phyloP scores from a whole-genome alignment of 2,797 vertebrate genomes.

The Stomatorhinus walkeri region DNA sequence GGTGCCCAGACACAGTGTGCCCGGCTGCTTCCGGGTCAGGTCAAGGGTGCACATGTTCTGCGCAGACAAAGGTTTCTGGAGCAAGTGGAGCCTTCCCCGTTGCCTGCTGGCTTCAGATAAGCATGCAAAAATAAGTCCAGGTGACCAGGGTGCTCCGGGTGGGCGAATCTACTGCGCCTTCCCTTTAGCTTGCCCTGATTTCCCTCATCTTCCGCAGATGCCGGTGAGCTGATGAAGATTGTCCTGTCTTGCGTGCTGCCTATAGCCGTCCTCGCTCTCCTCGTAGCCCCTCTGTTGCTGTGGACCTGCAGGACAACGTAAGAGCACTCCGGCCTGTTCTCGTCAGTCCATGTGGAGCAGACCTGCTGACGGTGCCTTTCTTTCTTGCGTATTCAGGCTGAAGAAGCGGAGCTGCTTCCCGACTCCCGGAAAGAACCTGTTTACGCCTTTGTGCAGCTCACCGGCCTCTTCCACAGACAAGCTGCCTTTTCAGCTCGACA shows the following conservation, averaged over 20 bases:
- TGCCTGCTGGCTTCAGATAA: conserved; percentile 46
- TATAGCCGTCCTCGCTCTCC: background rate
- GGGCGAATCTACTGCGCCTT: background rate
- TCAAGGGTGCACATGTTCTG: conserved; percentile 55
- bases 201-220: background rate
- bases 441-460: background rate
- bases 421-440: background rate
- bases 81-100: conserved; percentile 52
- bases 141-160: background rate
- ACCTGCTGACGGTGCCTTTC: background rate
- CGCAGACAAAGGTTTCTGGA: conserved; percentile 52
- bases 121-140: background rate
- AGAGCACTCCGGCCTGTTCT: background rate
- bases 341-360: background rate
- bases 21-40: conserved; percentile 52
- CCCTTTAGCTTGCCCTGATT: background rate
- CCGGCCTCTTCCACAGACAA: background rate
- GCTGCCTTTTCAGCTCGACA: background rate
- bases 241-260: background rate
- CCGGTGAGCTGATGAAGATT: background rate
- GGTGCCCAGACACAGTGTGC: background rate
- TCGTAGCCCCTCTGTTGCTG: conserved; percentile 13
- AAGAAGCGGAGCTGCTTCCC: background rate
- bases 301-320: background rate
- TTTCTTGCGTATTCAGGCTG: background rate